phyloP scores from a whole-genome alignment of 92 coral and sea anemone genomes.

The Porites divaricata region DNA sequence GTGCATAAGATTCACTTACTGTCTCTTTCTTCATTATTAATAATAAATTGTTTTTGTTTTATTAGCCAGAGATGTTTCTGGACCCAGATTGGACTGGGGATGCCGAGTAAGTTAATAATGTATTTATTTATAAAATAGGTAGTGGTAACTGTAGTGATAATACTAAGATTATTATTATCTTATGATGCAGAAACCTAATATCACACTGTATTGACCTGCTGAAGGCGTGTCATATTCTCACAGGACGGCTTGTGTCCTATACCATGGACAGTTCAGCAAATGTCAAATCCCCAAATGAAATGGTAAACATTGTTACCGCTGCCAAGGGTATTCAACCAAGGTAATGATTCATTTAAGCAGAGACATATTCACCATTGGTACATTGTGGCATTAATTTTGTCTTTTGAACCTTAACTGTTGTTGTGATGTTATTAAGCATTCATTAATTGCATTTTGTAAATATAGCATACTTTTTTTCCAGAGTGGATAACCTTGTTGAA shows the following conservation, averaged over 20 bases:
- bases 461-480: conserved; percentile 10
- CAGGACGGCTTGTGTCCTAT: conserved; percentile 79
- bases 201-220: conserved; percentile 74
- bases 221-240: conserved; percentile 80
- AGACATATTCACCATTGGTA: too few relatives aligned
- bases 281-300: conserved; percentile 55
- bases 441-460: not conserved
- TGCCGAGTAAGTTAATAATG: conserved; percentile 68
- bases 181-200: conserved; percentile 65
- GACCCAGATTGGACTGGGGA: conserved; percentile 89
- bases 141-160: not conserved
- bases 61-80: conserved; percentile 77
- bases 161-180: not conserved
- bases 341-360: conserved; percentile 31
- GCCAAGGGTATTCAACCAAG: conserved; percentile 78
- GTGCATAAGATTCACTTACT: too few relatives aligned
- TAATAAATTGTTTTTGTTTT: not conserved
- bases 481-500: conserved; percentile 86
- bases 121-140: too few relatives aligned
- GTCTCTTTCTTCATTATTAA: too few relatives aligned
- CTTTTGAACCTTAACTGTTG: too few relatives aligned
- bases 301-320: conserved; percentile 64
- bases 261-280: conserved; percentile 71
- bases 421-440: too few relatives aligned
- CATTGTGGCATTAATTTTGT: too few relatives aligned